phyloP scores from a whole-genome alignment of 2,797 vertebrate genomes.

The Onychomys leucogaster region DNA sequence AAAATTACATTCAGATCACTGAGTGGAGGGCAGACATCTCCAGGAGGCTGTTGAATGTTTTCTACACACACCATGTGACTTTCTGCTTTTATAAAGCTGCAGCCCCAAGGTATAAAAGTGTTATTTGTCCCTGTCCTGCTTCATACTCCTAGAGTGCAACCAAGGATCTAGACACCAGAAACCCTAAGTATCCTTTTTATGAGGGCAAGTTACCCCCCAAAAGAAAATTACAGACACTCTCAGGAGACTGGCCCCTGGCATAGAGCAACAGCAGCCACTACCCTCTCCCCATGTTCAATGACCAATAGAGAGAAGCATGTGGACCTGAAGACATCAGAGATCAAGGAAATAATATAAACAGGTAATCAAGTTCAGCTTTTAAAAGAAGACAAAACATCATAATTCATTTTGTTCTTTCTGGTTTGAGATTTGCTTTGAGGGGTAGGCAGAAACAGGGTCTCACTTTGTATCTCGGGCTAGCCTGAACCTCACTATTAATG shows the following conservation, averaged over 20 bases:
- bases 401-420: not conserved
- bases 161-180: not conserved
- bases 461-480: not conserved
- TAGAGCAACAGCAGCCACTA: rapidly evolving
- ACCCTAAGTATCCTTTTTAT: not conserved
- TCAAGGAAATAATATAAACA: not conserved
- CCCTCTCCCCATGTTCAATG: not conserved
- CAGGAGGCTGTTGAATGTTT: not conserved
- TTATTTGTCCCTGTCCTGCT: not conserved
- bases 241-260: not conserved
- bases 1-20: not conserved
- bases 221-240: not conserved
- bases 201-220: not conserved
- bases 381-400: not conserved
- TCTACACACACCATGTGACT: not conserved
- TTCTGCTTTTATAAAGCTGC: not conserved
- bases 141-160: not conserved
- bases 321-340: not conserved
- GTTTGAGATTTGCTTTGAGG: not conserved
- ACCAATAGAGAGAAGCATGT: not conserved
- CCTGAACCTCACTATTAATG: not conserved
- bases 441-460: not conserved
- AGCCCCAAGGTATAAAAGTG: not conserved
- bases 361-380: not conserved
- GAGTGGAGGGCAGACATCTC: not conserved